Base-by-base conservation (phyloP, 2,113 vertebrate genomes). In the Rhagologus leucostigma region DNA sequence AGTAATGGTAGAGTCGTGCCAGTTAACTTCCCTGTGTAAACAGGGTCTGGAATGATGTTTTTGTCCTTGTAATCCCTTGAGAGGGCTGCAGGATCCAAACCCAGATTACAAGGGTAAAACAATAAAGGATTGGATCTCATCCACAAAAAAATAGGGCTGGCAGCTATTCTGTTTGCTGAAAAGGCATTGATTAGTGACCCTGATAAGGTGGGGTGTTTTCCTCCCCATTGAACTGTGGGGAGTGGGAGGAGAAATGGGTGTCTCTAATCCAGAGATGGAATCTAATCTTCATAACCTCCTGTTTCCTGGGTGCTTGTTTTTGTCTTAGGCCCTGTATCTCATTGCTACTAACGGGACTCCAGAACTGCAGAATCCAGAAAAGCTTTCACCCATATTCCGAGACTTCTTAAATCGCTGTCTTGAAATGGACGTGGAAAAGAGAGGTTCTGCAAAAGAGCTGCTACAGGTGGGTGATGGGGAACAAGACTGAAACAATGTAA, bases 391-490 rank as follows among this genome's bases (percentile, higher is more conserved):
- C 12, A 98, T 98, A 63, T 99, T 99, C 97, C 97, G 99, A 96
- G 99, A 99, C 96, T 99, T 99, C 95, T 97, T 99, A 84, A 99
- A 98, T 91, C 97, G 98, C 90, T 99, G 99, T 96, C 98, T 99
- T 74, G 99, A 99, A 96, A 99, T 99, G 99, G 99, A 99, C 0
- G 99, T 99, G 96, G 99, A 99, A 85, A 99, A 99, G 97, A 98
- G 99, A 94, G 99, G 99, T 4, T 99, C 99, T 1, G 99, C 99
- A 10, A 99, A 99, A 96, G 99, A 99, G 56, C 98, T 99, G 5
- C 97, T 99, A 13, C 99, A 99, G 99, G 99, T 99, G 87, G 91
- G 62, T 46, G 33, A 17, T 41, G 30, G 27, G 59, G 49, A 59
- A 1, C 9, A 10, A 49, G 29, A 9, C 55, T 55, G 33, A 22